These are phyloP conservation scores for Cyphomyrus plagiostoma DNA, from an alignment of 2,113 vertebrate species.

Conservation along the genomic window DNA sequence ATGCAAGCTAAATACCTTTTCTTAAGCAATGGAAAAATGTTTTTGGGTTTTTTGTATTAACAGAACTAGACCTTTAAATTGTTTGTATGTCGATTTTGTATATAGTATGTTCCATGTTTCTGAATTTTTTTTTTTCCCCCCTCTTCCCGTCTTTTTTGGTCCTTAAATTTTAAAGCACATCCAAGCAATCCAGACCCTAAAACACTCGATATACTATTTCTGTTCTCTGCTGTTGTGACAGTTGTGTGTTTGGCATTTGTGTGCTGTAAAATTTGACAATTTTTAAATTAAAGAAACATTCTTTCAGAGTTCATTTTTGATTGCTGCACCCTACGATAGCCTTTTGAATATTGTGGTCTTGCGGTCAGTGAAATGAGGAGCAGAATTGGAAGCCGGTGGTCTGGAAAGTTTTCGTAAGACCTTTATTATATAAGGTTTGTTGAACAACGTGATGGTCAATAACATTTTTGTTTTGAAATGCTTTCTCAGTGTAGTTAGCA, in stretches of 20 bases:
- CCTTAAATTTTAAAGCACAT: conserved; percentile 28
- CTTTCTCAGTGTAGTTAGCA: background rate
- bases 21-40: conserved; percentile 20
- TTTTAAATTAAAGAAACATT: conserved; percentile 13
- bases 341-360: background rate
- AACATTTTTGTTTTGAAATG: background rate
- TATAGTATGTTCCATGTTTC: conserved; percentile 24
- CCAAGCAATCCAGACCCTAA: conserved; percentile 21
- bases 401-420: background rate
- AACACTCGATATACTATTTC: conserved; percentile 23
- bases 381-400: background rate
- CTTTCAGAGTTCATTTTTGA: background rate
- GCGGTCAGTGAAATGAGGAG: background rate
- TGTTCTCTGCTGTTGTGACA: conserved; percentile 28
- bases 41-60: conserved; percentile 23
- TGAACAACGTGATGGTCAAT: background rate
- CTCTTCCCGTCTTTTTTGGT: conserved; percentile 9
- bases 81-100: conserved; percentile 35
- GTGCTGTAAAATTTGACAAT: conserved; percentile 33
- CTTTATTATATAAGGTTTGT: background rate
- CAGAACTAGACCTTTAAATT: conserved; percentile 24
- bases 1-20: conserved; percentile 14
- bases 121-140: conserved; percentile 9
- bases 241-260: conserved; percentile 31
- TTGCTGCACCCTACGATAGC: background rate